Evolutionary conservation across 2,888 invertebrate species (phyloP).

Genomic region (Andrena praecox): DNA sequence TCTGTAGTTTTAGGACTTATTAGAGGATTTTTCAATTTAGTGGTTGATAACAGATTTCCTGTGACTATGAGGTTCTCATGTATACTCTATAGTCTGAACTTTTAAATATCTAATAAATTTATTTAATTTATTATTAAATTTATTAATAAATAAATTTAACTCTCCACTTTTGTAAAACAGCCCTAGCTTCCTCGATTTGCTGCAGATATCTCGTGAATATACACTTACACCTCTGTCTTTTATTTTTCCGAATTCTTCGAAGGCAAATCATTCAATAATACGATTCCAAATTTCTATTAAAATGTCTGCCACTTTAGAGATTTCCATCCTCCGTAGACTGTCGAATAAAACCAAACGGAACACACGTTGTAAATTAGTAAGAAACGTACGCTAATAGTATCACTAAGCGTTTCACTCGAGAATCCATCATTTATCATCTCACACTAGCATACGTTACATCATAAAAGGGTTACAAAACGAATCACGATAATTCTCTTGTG

Average conservation of each 20-base stretch:
- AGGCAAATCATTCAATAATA: too few species aligned
- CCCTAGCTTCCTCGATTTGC: not conserved
- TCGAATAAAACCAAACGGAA: too few species aligned
- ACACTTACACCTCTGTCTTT: not conserved
- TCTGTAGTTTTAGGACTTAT: not conserved
- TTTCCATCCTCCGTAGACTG: too few species aligned
- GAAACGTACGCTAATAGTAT: not conserved
- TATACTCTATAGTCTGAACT: not conserved
- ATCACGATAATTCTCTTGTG: not conserved
- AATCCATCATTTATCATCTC: slow-evolving; percentile 3
- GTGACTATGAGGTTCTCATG: not conserved
- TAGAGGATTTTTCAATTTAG: not conserved
- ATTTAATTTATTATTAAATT: too few species aligned
- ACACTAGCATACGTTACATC: slow-evolving; percentile 10
- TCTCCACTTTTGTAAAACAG: too few species aligned
- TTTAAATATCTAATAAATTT: not conserved
- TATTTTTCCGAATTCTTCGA: not conserved
- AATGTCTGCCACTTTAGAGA: too few species aligned
- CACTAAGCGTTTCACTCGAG: not conserved
- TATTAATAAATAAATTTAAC: too few species aligned
- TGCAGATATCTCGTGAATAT: not conserved
- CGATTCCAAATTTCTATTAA: too few species aligned
- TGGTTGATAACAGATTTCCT: too few species aligned
- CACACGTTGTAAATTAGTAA: too few species aligned
- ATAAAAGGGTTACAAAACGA: slow-evolving; percentile 9